Percentiles rank a stretch among this genome's conserved stretches.
These are phyloP conservation scores for Holothuria glaberrima DNA, from an alignment of 35 echinoderm and acorn worm genomes.

Conservation along the genomic window DNA sequence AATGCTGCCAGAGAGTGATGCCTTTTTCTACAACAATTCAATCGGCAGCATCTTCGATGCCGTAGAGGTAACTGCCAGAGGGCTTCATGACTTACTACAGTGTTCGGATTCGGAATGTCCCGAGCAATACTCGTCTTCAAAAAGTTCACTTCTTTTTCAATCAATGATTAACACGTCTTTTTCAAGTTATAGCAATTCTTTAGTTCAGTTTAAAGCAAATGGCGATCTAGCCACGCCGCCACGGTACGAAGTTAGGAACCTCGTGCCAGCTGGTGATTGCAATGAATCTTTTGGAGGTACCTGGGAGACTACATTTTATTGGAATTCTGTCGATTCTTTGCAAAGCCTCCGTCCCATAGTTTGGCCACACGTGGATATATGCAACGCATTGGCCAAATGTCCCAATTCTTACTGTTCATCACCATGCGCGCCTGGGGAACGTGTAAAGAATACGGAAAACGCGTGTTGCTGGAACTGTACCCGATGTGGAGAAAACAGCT, in stretches of 20 bases:
- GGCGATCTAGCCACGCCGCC: constrained; percentile 64
- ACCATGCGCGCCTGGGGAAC: constrained; percentile 58
- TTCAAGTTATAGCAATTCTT: constrained; percentile 44
- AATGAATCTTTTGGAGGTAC: not conserved
- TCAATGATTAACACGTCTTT: constrained; percentile 74
- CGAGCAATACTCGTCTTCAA: not conserved
- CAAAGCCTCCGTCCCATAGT: not conserved
- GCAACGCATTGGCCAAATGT: too few relatives aligned
- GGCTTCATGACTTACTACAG: constrained; percentile 52
- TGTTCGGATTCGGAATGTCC: constrained; percentile 49
- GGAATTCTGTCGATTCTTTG: not conserved
- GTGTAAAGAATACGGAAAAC: constrained; percentile 26
- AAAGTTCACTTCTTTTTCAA: constrained; percentile 44
- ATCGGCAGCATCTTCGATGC: constrained; percentile 68
- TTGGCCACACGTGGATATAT: too few relatives aligned
- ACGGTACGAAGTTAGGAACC: constrained; percentile 41
- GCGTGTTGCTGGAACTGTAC: constrained; percentile 83
- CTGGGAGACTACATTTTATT: not conserved
- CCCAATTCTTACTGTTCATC: constrained; percentile 64
- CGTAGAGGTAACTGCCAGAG: constrained; percentile 68
- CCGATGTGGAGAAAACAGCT: constrained; percentile 62
- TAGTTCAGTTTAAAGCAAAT: constrained; percentile 33
- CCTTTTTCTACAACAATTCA: constrained; percentile 32
- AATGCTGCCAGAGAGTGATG: constrained; percentile 37
- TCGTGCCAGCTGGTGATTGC: not conserved